Percentiles rank a stretch among this genome's conserved stretches.
These are phyloP conservation scores for Delphinapterus leucas DNA, from an alignment of 2,113 vertebrate species.

Conservation along the genomic window DNA sequence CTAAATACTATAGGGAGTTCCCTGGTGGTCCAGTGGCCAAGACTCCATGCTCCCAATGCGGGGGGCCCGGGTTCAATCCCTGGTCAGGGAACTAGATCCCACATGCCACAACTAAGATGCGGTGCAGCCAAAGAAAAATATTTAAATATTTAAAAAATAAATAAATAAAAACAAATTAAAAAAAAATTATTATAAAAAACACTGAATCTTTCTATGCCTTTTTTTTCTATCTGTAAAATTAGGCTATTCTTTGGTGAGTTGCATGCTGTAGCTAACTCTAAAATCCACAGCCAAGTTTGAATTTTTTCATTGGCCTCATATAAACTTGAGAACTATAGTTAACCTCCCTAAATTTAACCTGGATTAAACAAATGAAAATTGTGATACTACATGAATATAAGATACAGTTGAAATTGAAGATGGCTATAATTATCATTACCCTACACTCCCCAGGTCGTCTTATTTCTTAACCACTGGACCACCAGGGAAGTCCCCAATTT, in stretches of 20 bases:
- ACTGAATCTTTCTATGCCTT: background rate
- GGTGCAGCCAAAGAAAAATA: too few relatives aligned
- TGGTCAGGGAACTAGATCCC: too few relatives aligned
- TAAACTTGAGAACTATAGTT: conserved; percentile 22
- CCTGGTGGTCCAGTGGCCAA: too few relatives aligned
- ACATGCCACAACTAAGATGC: too few relatives aligned
- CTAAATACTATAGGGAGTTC: background rate
- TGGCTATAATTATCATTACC: background rate
- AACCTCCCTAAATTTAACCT: conserved; percentile 27
- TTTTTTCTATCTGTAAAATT: background rate
- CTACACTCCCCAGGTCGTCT: background rate
- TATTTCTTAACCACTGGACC: too few relatives aligned
- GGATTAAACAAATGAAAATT: background rate
- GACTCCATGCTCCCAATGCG: too few relatives aligned
- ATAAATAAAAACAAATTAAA: too few relatives aligned
- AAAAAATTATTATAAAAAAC: background rate
- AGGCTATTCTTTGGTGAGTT: background rate
- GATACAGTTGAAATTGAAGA: background rate
- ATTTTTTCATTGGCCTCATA: conserved; percentile 14
- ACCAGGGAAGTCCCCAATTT: background rate
- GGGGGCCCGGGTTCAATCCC: too few relatives aligned
- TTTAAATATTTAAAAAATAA: too few relatives aligned
- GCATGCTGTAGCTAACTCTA: background rate
- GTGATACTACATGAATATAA: background rate
- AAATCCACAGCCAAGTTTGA: conserved; percentile 16